Conservation (phyloP, 2,113 vertebrate genomes). For the Sula dactylatra region DNA sequence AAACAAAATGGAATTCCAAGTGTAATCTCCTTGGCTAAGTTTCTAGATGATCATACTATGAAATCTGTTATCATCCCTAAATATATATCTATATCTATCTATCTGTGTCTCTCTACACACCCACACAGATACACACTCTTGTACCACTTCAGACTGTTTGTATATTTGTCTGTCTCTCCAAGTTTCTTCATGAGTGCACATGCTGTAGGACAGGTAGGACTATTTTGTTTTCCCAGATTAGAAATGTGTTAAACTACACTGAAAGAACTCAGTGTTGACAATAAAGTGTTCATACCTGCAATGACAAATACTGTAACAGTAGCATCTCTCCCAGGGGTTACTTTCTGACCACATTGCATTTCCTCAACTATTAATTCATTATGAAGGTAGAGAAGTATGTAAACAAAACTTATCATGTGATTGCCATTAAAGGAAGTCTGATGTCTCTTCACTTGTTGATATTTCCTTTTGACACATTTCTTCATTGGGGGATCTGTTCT, state of each 20-base stretch:
- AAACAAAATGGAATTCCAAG: background rate
- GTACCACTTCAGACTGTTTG: background rate
- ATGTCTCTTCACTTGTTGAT: background rate
- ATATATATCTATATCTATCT: background rate
- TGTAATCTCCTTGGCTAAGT: background rate
- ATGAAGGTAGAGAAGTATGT: background rate
- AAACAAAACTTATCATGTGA: background rate
- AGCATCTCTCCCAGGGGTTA: background rate
- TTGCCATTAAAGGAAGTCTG: background rate
- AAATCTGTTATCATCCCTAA: background rate
- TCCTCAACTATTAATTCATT: background rate
- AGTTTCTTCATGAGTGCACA: background rate
- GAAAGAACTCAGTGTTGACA: background rate
- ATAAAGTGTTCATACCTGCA: background rate
- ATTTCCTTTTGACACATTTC: background rate
- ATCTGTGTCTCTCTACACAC: too few species aligned
- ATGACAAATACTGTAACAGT: background rate
- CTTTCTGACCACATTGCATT: background rate
- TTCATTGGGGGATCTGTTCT: background rate
- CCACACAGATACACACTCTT: background rate
- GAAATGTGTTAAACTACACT: background rate
- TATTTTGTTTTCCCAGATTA: background rate
- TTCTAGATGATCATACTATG: background rate
- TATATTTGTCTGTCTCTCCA: background rate
- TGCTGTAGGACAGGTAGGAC: background rate